Evolutionary conservation across 1,140 invertebrate species (phyloP), one percentile per base, ranked within the genome.

Genomic region (Luehdorfia chinensis): DNA sequence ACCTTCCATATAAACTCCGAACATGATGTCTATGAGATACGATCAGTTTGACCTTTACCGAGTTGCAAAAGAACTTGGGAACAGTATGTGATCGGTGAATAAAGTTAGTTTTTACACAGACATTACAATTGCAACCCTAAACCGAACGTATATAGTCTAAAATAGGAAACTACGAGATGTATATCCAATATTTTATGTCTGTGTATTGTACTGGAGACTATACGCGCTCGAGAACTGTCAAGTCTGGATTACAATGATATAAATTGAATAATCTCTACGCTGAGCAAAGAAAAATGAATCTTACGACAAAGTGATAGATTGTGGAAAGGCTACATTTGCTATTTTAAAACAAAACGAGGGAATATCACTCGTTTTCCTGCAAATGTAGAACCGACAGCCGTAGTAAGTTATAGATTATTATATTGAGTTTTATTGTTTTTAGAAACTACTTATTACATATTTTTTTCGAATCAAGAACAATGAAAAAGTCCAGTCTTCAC

Each of bases 241-340:
- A 25, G 21, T 41, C 23, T 23, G 19, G 36, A 41, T 43, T 28
- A 43, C 39, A 43, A 30, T 30, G 39, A 43, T 16, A 43, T 43
- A 30, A 43, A 43, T 43, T 43, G 39, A 28, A 43, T 43, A 43
- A 28, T 43, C 25, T 39, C 7, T 21, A 43, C 13, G n/a, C 8
- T 9, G 8, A 4, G 13, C 39, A 9, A 28, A 16, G 39, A 30
- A 28, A 43, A 43, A 28, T 43, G 25, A 43, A 16, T 30, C 25
- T 43, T 28, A 16, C 11, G 8, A 6, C 9, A 30, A 9, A 2
- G 25, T n/a, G 9, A 30, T 16, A 28, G 25, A 28, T 43, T 30
- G n/a, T 8, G 3, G 7, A 16, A 30, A 25, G 4, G 16, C 11
- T 14, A 12, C 21, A 23, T n/a, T 23, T 39, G 16, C 14, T 6